Percentiles rank a stretch among this genome's conserved stretches.
Conservation (phyloP, 2,888 invertebrate genomes). For the Vesta saturnalis region DNA sequence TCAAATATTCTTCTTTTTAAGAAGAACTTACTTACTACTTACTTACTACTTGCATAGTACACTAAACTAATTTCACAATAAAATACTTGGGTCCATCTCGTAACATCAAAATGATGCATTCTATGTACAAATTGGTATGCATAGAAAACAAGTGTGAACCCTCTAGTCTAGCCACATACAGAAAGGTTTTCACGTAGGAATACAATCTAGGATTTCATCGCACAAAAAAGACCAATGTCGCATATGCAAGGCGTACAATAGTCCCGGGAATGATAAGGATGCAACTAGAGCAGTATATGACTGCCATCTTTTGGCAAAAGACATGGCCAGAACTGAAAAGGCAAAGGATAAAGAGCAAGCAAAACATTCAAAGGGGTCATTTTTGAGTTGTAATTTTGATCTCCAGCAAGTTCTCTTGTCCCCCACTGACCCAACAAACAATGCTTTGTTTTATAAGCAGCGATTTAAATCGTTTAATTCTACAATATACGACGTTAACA, state of each 20-base stretch:
- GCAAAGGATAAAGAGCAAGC: background rate
- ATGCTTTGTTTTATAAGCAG: slow-evolving; percentile 40
- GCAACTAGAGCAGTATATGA: background rate
- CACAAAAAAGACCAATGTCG: too few relatives aligned
- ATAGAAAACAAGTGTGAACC: background rate
- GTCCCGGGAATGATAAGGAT: too few relatives aligned
- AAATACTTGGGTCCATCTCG: slow-evolving; percentile 15
- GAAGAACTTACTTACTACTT: too few relatives aligned
- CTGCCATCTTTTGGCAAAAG: background rate
- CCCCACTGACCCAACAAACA: slow-evolving; percentile 36
- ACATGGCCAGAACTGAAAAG: background rate
- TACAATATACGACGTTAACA: too few relatives aligned
- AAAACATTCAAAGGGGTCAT: slow-evolving; percentile 4
- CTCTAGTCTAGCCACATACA: background rate
- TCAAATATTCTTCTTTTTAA: too few relatives aligned
- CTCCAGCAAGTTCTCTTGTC: slow-evolving; percentile 38
- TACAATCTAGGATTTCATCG: too few relatives aligned
- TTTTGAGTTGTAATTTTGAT: slow-evolving; percentile 40
- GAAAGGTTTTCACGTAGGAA: too few relatives aligned
- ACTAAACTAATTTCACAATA: too few relatives aligned
- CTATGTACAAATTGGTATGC: too few relatives aligned
- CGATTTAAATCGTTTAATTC: too few relatives aligned
- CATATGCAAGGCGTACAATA: too few relatives aligned
- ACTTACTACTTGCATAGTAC: too few relatives aligned
- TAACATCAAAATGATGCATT: slow-evolving; percentile 7